Evolutionary conservation across 1,140 invertebrate species (phyloP).

Genomic region (Triops cancriformis): DNA sequence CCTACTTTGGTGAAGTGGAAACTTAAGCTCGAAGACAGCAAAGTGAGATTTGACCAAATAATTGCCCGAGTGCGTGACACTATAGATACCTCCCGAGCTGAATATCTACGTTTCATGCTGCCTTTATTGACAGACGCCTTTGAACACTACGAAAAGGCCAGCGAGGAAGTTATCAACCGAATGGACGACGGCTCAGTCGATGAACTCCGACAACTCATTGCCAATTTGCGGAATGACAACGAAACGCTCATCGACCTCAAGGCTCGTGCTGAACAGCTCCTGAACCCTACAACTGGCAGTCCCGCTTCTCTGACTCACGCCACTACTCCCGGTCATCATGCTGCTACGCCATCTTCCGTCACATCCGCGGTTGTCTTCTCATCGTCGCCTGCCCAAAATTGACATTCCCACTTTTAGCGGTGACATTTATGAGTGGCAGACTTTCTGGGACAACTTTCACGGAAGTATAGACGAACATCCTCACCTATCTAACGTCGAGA

Average conservation of each 20-base stretch:
- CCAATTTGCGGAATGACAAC: neutral
- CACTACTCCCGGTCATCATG: neutral
- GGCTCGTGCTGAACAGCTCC: neutral
- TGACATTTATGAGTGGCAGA: neutral
- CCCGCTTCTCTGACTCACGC: neutral
- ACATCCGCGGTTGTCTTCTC: neutral
- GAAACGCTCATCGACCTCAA: neutral
- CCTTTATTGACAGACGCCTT: neutral
- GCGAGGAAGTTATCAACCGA: neutral
- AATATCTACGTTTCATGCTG: neutral
- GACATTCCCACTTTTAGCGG: conserved; percentile 11
- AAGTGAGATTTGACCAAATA: neutral
- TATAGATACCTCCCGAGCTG: neutral
- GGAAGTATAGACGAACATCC: neutral
- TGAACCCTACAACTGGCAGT: neutral
- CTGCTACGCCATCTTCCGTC: neutral
- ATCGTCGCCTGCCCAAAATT: conserved; percentile 16
- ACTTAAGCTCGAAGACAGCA: neutral
- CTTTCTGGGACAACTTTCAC: neutral
- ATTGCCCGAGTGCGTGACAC: neutral
- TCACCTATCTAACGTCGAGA: neutral
- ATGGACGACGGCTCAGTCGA: neutral
- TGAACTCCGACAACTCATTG: neutral
- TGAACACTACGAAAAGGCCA: neutral
- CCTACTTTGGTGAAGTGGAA: neutral